Evolutionary conservation across 2,113 vertebrate species (phyloP).

Genomic region (Chaenocephalus aceratus): DNA sequence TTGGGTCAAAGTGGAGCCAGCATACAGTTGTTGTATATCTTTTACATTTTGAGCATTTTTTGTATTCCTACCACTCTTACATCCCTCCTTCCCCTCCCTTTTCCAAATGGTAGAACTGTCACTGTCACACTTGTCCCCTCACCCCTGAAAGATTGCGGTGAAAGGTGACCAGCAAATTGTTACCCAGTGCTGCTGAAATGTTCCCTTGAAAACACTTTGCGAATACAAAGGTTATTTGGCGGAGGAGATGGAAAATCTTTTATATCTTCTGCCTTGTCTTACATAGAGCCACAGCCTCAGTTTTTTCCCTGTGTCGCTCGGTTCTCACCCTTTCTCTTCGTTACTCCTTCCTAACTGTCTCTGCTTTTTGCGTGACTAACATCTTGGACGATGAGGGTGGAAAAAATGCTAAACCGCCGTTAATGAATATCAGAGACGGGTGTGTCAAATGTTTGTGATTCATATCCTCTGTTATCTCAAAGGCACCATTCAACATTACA

Average conservation of each 20-base stretch:
- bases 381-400: slow-evolving; percentile 44
- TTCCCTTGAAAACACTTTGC: slow-evolving; percentile 5
- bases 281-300: neutral
- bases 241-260: slow-evolving; percentile 28
- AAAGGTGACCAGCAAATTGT: slow-evolving; percentile 30
- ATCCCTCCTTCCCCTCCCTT: slow-evolving; percentile 8
- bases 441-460: slow-evolving; percentile 52
- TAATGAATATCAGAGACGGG: slow-evolving; percentile 65
- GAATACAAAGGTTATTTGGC: slow-evolving; percentile 9
- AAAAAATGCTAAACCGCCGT: slow-evolving; percentile 37
- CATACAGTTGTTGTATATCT: slow-evolving; percentile 28
- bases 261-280: slow-evolving; percentile 20
- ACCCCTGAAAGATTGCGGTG: neutral
- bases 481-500: slow-evolving; percentile 28
- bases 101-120: slow-evolving; percentile 4
- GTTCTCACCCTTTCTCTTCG: slow-evolving; percentile 2
- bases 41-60: slow-evolving; percentile 47
- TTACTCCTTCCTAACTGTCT: slow-evolving; percentile 9
- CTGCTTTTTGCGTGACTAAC: slow-evolving; percentile 45
- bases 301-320: slow-evolving; percentile 4
- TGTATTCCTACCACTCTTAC: slow-evolving; percentile 34
- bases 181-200: neutral
- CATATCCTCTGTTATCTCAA: slow-evolving; percentile 61
- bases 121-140: slow-evolving; percentile 4
- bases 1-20: slow-evolving; percentile 14